Evolutionary conservation across 2,113 vertebrate genomes (phyloP), one percentile per base, ranked within the genome.

Genomic region (Melanostigma gelatinosum): DNA sequence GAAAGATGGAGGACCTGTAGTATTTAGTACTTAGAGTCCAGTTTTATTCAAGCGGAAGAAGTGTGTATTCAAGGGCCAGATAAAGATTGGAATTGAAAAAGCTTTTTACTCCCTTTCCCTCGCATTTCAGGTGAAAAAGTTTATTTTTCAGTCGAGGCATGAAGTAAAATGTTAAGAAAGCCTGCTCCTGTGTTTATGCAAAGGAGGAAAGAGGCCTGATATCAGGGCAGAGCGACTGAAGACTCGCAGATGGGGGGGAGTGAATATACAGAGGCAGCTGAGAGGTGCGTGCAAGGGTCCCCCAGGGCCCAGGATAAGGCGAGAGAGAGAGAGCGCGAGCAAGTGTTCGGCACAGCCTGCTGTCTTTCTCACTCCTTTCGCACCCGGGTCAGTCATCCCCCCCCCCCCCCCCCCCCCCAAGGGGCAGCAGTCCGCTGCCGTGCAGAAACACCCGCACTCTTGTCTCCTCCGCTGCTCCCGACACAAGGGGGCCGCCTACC

Each of bases 211-310:
- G 85, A 77, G 81, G 89, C 85, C 83, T 88, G 85, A 29, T 64
- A 55, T 85, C 76, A 90, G 84, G 88, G 80, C 72, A 55, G 75
- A 73, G 40, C 20, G 16, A 76, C 72, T 85, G 86, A 90, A 85
- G 82, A 60, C 79, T 61, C n/a, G 20, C 78, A 79, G 71, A 80
- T 38, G 76, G 85, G 74, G 64, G 87, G 74, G 64, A 86, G 85
- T 84, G 84, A 77, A 87, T 76, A 85, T 75, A 89, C 88, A 90
- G 85, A 83, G 85, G 78, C 86, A 85, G 82, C 88, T 86, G 70
- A 79, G 88, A 90, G 88, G 90, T 91, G 89, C 85, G 81, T 92
- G 91, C 88, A 68, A 87, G 75, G 79, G 74, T 75, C 88, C 89
- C 85, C 82, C 57, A 22, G 74, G 82, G 83, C 77, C 72, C 38